Evolutionary conservation across 2,797 vertebrate genomes (phyloP), one percentile per base, ranked within the genome.

Genomic region (Halcyon chelicuti): DNA sequence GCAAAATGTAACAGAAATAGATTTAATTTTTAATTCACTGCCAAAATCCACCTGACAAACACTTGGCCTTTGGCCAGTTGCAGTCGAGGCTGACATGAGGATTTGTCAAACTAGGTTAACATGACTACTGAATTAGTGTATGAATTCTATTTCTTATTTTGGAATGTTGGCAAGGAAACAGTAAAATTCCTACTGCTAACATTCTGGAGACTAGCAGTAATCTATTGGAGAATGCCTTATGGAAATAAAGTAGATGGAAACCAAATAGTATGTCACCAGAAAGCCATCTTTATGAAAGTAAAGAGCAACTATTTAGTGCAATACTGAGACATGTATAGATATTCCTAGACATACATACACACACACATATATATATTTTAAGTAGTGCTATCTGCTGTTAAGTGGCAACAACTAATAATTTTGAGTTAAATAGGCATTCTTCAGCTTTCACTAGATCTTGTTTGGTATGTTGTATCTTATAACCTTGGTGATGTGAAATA

Each of bases 41-140:
- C 65, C 93, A 97, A 96, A 94, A 95, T 51, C 54, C 58, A 86
- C 94, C 94, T 93, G 84, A 96, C 65, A 96, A 95, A 70, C n/a
- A 42, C 10, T 80, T 96, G 91, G 73, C 44, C 52, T 95, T 96
- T 93, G 67, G 67, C 66, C 82, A 96, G 21, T 95, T 44, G 90
- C n/a, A 91, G 63, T 70, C 29, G 71, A 97, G 88, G 52, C 57
- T 74, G 49, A 71, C 67, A 88, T 88, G 77, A 94, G 95, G 68
- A 87, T 61, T 49, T 95, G 70, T 94, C 66, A 93, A 94, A 94
- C 7, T 86, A 39, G 17, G 70, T 93, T 95, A 94, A 88, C 80
- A 39, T 90, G 92, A 62, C 71, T 92, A 75, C 47, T 73, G 52
- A 93, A 94, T 90, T 57, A 73, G 18, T 81, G 3, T 47, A 74